Conservation (phyloP, 2,113 vertebrate genomes). For the Fregata magnificens region DNA sequence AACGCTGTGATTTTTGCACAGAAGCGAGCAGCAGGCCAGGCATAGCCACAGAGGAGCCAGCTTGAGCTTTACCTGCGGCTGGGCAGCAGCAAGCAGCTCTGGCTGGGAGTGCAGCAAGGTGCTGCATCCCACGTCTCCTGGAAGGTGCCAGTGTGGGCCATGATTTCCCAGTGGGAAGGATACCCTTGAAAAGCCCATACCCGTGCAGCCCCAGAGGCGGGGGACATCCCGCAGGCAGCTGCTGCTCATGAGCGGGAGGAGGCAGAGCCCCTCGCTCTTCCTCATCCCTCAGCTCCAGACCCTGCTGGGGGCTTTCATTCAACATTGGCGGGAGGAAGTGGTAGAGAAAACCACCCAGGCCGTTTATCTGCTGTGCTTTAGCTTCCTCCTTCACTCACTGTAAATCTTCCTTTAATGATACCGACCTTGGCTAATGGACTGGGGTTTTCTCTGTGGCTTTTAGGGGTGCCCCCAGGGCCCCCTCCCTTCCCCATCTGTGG, state of each 20-base stretch:
- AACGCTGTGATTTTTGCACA: neutral
- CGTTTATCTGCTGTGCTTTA: neutral
- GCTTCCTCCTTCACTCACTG: neutral
- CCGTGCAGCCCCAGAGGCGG: neutral
- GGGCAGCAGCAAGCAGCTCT: neutral
- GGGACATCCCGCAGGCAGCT: neutral
- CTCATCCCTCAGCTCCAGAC: neutral
- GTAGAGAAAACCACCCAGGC: neutral
- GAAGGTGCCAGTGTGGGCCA: neutral
- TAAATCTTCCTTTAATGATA: too few relatives aligned
- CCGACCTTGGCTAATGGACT: neutral
- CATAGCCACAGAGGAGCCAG: neutral
- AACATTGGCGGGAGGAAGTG: neutral
- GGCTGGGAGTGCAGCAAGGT: neutral
- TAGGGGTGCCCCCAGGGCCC: neutral
- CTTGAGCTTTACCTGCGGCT: neutral
- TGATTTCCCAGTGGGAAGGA: neutral
- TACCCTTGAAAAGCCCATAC: neutral
- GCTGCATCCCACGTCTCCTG: accelerated
- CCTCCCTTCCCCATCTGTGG: neutral
- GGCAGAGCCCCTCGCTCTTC: neutral
- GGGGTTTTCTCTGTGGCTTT: neutral
- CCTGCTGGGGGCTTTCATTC: neutral
- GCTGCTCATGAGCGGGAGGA: neutral
- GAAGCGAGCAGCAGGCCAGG: neutral